phyloP scores from a whole-genome alignment of 1,140 invertebrate species.

The Penaeus chinensis region DNA sequence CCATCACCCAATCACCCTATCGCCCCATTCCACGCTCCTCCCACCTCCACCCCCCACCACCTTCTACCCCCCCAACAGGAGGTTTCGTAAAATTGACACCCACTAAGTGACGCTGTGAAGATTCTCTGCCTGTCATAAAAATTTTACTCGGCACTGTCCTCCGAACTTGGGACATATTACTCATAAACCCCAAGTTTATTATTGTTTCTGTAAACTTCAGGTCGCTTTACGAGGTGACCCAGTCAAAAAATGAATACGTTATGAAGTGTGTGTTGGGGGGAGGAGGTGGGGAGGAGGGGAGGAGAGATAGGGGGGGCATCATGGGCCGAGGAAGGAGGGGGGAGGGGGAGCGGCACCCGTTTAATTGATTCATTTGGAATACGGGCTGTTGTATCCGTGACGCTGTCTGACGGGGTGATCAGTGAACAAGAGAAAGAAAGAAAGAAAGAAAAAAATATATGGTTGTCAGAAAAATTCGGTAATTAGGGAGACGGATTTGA shows the following conservation, averaged over 20 bases:
- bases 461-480: no score
- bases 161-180: constrained; percentile 55
- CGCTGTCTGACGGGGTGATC: no score
- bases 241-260: constrained; percentile 42
- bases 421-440: no score
- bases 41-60: constrained; percentile 1
- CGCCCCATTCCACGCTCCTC: neutral
- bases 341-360: neutral
- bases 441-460: no score
- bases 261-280: constrained; percentile 23
- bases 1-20: neutral
- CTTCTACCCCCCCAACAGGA: neutral
- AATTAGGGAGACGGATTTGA: no score
- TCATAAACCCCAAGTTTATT: constrained; percentile 57
- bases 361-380: no score
- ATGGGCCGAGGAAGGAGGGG: neutral
- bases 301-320: constrained; percentile 18
- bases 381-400: no score
- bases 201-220: constrained; percentile 55
- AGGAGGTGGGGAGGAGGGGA: neutral
- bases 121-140: constrained; percentile 13
- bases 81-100: constrained; percentile 2
- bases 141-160: constrained; percentile 23
- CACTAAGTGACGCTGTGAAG: neutral
- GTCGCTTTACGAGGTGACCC: constrained; percentile 44